These are phyloP conservation scores for Drosophila kikkawai DNA, from an alignment of 1,140 invertebrate species.

Conservation along the genomic window DNA sequence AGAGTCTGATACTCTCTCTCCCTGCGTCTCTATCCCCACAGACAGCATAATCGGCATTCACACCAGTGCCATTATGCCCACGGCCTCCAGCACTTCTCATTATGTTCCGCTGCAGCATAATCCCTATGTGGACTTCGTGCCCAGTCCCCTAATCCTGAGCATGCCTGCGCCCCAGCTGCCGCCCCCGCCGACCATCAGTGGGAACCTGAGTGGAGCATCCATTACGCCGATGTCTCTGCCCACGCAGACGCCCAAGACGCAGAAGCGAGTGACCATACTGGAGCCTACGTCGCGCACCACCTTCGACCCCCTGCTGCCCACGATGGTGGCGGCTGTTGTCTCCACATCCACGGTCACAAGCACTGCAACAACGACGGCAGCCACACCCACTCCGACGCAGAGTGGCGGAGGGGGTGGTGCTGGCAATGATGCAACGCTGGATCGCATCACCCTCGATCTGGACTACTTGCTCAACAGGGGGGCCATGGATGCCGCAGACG, in stretches of 20 bases:
- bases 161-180: constrained; percentile 55
- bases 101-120: constrained; percentile 72
- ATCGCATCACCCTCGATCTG: constrained; percentile 90
- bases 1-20: not conserved
- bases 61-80: constrained; percentile 49
- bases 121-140: constrained; percentile 73
- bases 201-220: constrained; percentile 56
- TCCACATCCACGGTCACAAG: constrained; percentile 59
- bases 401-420: constrained; percentile 23
- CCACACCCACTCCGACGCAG: constrained; percentile 49
- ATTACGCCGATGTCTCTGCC: constrained; percentile 55
- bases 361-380: constrained; percentile 56
- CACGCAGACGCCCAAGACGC: constrained; percentile 74
- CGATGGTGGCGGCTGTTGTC: constrained; percentile 73
- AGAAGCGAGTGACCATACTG: constrained; percentile 82
- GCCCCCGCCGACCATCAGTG: constrained; percentile 68
- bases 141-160: constrained; percentile 60
- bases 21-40: constrained; percentile 26
- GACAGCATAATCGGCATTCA: constrained; percentile 84
- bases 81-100: constrained; percentile 32
- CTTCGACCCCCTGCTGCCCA: constrained; percentile 78
- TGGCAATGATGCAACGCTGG: constrained; percentile 86
- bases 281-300: constrained; percentile 77
- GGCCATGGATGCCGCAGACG: constrained; percentile 32
- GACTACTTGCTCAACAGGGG: constrained; percentile 89